These are phyloP conservation scores for Laticauda colubrina DNA, from an alignment of 2,113 vertebrate genomes.

Conservation along the genomic window DNA sequence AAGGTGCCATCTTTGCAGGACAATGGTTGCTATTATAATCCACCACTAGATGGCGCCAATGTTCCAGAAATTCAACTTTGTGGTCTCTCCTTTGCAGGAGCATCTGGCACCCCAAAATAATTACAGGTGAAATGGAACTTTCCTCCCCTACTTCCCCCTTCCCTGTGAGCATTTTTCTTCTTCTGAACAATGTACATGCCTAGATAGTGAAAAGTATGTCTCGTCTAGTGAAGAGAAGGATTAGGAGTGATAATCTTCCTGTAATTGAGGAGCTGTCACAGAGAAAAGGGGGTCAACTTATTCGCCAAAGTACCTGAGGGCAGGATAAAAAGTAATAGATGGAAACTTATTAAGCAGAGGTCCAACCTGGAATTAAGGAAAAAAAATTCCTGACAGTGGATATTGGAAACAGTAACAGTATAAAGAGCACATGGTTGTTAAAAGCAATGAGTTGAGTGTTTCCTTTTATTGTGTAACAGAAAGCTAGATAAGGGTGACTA, in stretches of 20 bases:
- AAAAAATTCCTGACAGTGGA: not conserved
- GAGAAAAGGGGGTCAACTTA: not conserved
- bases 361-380: not conserved
- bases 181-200: not conserved
- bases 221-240: not conserved
- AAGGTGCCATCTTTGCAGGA: not conserved
- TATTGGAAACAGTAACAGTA: not conserved
- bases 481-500: not conserved
- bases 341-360: not conserved
- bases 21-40: not conserved
- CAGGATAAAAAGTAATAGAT: not conserved
- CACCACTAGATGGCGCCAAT: conserved; percentile 50
- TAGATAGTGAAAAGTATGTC: not conserved
- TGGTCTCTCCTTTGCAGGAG: not conserved
- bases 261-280: not conserved
- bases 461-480: not conserved
- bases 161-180: not conserved
- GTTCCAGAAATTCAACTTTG: not conserved
- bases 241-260: not conserved
- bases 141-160: not conserved
- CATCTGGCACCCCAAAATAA: not conserved
- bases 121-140: not conserved
- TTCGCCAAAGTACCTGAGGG: not conserved
- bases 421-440: not conserved
- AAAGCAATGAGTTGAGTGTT: not conserved